Evolutionary conservation across 2,797 vertebrate species (phyloP), one percentile per base, ranked within the genome.

Genomic region (Coregonus suidteri): DNA sequence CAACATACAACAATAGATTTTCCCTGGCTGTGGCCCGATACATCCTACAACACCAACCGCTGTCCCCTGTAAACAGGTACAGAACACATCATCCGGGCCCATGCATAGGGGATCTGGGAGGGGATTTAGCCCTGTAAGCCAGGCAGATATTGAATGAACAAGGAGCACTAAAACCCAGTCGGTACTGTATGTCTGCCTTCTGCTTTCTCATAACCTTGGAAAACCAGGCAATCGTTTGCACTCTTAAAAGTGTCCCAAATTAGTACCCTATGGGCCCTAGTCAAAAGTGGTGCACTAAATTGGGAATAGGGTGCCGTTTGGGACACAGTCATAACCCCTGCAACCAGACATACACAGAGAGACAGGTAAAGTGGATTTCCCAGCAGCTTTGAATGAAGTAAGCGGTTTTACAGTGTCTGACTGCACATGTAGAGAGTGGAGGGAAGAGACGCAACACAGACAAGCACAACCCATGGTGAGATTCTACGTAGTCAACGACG

Each of bases 71-170:
- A 31, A 4, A 25, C 41, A 71, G 76, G 51, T 78, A 47, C 69
- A 75, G 81, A 82, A 82, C 71, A 76, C 65, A 73, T 86, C 83
- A 91, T 88, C 81, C 86, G 3, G 18, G 79, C 41, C 52, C 71
- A 78, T 80, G 82, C 83, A 71, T n/a, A 4, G 9, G 20, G 20
- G 69, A 51, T 41, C 18, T 13, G 16, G 35, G 37, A n/a, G n/a
- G 9, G 41, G 41, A 83, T 87, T 88, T 90, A 87, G 75, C 64
- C 71, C 79, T 81, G 83, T 81, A 88, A 89, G 76, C 73, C 77
- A 34, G 71, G 71, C 73, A 84, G 84, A 90, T 87, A 80, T 74
- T 77, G 78, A 47, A 83, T 77, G 65, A 84, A 86, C 79, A 20
- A 78, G 78, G 84, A 71, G 73, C 86, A 80, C 75, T 76, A 71